Base-by-base conservation (phyloP, 2,113 vertebrate genomes). In the Furnarius figulus region DNA sequence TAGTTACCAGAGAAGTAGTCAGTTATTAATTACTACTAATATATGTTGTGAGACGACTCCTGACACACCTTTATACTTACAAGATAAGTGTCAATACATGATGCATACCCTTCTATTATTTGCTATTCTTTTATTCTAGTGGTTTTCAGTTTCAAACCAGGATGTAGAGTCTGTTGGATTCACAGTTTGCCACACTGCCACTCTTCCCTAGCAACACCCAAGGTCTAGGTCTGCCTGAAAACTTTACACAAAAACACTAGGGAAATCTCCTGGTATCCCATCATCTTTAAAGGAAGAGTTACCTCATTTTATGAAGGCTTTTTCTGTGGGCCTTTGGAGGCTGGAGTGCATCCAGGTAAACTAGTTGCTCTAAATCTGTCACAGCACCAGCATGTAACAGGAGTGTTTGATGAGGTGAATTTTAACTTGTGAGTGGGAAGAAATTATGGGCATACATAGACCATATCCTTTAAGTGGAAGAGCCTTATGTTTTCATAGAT, bases 131-230 rank as follows among this genome's bases (percentile, higher is more conserved):
- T 97, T 89, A 67, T 95, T 90, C 83, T 94, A 80, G 96, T 90
- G 96, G 55, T 66, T 96, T 97, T 90, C 87, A 42, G 31, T 96
- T 97, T 97, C 78, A 97, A 95, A 96, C 61, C 67, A 85, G 90
- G 79, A 81, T 85, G 19, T 24, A 68, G 14, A 28, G 4, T 82
- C 9, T 49, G 5, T 40, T 56, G 22, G 31, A 76, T 58, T 85
- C 37, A 71, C 12, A 52, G 46, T 37, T 95, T 74, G 47, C 85
- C 92, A 96, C 68, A 90, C 39, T 73, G 42, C 52, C 50, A 33
- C 89, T 95, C 94, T 90, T 95, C 66, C 44, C 72, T 86, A 87
- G 55, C 74, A 81, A 87, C 91, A 93, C 20, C 61, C 3, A 33
- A 65, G 21, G 11, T 30, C 10, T 50, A 92, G 67, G 67, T 67